Evolutionary conservation across 1,140 invertebrate species (phyloP).

Genomic region (Platorchestia sp.): DNA sequence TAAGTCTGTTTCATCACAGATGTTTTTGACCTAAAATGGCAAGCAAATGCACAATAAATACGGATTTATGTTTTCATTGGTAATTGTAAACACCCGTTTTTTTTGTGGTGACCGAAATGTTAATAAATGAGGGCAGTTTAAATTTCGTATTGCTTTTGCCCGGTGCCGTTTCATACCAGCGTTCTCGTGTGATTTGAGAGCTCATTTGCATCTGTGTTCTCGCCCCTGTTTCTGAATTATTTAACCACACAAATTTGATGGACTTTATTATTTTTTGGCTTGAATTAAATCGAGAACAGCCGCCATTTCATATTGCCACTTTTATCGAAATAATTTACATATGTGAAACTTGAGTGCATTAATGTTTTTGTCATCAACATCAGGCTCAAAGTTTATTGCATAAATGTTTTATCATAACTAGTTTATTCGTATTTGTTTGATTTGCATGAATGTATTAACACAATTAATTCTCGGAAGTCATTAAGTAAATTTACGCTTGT

Average conservation of each 20-base stretch:
- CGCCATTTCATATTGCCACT: too few species aligned
- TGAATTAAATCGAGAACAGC: too few species aligned
- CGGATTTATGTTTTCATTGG: not conserved
- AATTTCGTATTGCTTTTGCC: not conserved
- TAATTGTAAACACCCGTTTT: not conserved
- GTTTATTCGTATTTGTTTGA: too few species aligned
- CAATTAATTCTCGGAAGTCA: too few species aligned
- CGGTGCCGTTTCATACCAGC: not conserved
- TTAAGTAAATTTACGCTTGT: too few species aligned
- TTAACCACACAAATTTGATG: too few species aligned
- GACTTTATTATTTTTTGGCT: too few species aligned
- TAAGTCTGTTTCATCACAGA: not conserved
- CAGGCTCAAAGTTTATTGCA: not conserved
- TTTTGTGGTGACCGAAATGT: not conserved
- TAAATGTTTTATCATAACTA: too few species aligned
- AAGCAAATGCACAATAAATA: not conserved
- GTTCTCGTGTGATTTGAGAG: too few species aligned
- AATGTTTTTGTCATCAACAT: not conserved
- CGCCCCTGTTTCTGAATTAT: too few species aligned
- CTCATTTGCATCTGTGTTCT: too few species aligned
- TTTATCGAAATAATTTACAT: not conserved
- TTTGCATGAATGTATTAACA: too few species aligned
- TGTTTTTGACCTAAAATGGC: not conserved
- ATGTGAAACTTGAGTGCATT: not conserved
- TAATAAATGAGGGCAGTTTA: not conserved